phyloP scores from a whole-genome alignment of 2,113 vertebrate genomes.

The Larimichthys polyactis region DNA sequence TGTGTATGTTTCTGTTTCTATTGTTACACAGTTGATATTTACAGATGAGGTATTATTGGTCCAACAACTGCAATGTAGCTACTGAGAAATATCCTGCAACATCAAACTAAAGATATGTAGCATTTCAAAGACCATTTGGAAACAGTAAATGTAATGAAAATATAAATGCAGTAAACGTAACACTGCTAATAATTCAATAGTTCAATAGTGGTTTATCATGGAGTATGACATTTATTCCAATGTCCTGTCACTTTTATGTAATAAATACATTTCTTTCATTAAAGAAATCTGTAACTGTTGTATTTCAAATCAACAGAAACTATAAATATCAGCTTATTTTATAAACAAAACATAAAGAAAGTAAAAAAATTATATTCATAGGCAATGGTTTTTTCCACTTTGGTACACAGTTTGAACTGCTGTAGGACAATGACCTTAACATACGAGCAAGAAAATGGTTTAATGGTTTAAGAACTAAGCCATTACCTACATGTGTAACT shows the following conservation, averaged over 20 bases:
- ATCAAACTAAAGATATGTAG: constrained; percentile 22
- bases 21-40: constrained; percentile 43
- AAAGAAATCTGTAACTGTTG: constrained; percentile 54
- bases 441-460: constrained; percentile 32
- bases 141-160: constrained; percentile 30
- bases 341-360: constrained; percentile 49
- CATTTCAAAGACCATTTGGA: constrained; percentile 25
- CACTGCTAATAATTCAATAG: constrained; percentile 42
- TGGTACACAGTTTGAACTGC: constrained; percentile 26
- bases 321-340: constrained; percentile 77
- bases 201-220: constrained; percentile 51
- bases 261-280: constrained; percentile 75
- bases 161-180: constrained; percentile 44
- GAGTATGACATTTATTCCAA: constrained; percentile 48
- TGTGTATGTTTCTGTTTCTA: constrained; percentile 32
- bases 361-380: constrained; percentile 17
- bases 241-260: constrained; percentile 58
- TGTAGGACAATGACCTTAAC: constrained; percentile 18
- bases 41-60: constrained; percentile 71
- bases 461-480: constrained; percentile 33
- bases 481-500: constrained; percentile 33
- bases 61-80: constrained; percentile 26
- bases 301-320: constrained; percentile 60
- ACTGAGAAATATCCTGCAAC: constrained; percentile 29
- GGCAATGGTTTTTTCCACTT: constrained; percentile 31